These are phyloP conservation scores for Theonella swinhoei DNA, from an alignment of 37 sponge, comb jelly and placozoan genomes.

Conservation along the genomic window DNA sequence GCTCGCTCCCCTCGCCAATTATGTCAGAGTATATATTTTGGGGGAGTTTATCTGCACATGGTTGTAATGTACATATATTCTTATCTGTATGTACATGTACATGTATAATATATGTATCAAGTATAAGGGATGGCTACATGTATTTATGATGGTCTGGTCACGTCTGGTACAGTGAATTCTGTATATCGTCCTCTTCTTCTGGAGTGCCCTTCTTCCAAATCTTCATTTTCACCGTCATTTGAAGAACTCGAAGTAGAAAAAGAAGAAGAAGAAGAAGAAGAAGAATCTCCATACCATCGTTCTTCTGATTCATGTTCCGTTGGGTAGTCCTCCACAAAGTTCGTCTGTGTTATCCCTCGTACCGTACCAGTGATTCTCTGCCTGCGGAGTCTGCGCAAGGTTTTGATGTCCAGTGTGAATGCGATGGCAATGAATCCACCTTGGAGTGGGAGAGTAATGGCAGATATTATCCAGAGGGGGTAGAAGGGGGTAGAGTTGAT, in stretches of 20 bases:
- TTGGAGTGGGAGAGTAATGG: neutral
- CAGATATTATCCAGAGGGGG: conserved; percentile 35
- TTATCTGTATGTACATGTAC: too few relatives aligned
- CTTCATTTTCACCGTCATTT: neutral
- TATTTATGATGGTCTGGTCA: too few relatives aligned
- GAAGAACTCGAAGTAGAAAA: too few relatives aligned
- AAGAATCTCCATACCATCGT: neutral
- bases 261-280: neutral
- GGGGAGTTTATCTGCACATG: too few relatives aligned
- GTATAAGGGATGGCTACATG: too few relatives aligned
- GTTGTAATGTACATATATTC: too few relatives aligned
- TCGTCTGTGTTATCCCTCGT: neutral
- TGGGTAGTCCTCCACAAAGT: neutral
- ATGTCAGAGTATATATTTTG: too few relatives aligned
- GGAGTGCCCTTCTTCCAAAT: neutral
- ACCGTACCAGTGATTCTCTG: neutral
- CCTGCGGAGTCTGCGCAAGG: neutral
- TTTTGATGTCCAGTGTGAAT: conserved; percentile 36
- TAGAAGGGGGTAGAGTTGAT: neutral
- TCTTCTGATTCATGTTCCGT: neutral
- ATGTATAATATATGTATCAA: too few relatives aligned
- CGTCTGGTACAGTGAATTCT: neutral
- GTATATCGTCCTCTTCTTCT: neutral
- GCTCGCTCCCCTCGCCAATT: too few relatives aligned
- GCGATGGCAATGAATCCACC: conserved; percentile 39